A percentile compares a stretch with the other conserved stretches of the same genome.
phyloP scores from a whole-genome alignment of 2,113 vertebrate genomes.

The Hystrix cristata region DNA sequence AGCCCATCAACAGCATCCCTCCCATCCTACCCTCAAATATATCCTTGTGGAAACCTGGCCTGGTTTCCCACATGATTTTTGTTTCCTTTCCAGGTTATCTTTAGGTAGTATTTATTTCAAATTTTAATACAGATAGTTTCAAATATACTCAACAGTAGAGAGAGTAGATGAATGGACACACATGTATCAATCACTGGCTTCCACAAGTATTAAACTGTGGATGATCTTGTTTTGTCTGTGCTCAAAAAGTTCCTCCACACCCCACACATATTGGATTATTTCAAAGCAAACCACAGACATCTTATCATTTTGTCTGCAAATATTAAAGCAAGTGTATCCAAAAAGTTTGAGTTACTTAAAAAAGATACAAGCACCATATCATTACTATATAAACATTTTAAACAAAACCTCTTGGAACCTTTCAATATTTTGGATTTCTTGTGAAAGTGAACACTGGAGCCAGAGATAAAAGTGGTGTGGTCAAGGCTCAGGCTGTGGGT shows the following conservation, averaged over 20 bases:
- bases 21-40: background rate
- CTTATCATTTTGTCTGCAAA: slow-evolving; percentile 17
- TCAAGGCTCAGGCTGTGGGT: background rate
- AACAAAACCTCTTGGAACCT: background rate
- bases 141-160: slow-evolving; percentile 4
- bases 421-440: background rate
- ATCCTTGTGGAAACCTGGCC: background rate
- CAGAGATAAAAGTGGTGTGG: background rate
- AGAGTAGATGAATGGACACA: background rate
- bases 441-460: background rate
- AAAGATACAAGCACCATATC: background rate
- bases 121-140: background rate
- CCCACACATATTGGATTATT: background rate
- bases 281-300: slow-evolving; percentile 20
- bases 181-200: background rate
- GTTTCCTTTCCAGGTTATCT: slow-evolving; percentile 57
- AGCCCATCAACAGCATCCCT: background rate
- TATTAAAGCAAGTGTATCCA: background rate
- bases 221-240: background rate
- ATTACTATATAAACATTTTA: background rate
- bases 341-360: background rate
- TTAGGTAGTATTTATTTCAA: background rate
- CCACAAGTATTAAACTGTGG: background rate
- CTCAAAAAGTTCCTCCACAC: fast-evolving
- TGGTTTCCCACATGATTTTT: background rate